Evolutionary conservation across 2,113 vertebrate genomes (phyloP).

Genomic region (Myiagra hebetior): DNA sequence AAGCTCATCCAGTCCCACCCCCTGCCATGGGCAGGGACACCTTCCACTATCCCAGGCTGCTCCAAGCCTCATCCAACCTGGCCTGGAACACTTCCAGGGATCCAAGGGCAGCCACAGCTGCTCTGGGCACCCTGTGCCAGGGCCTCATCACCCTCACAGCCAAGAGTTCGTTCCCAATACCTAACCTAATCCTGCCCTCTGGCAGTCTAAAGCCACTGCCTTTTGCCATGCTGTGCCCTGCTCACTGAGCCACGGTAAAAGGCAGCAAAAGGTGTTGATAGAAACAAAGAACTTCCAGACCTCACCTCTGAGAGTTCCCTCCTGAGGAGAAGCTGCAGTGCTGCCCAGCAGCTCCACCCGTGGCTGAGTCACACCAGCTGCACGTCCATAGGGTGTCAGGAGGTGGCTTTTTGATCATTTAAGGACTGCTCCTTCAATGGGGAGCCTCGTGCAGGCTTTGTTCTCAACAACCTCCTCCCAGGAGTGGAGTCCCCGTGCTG

Average conservation of each 20-base stretch:
- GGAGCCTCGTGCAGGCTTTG: not conserved
- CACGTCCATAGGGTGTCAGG: not conserved
- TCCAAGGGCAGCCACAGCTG: not conserved
- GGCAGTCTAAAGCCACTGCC: not conserved
- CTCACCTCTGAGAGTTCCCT: not conserved
- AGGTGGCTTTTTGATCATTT: not conserved
- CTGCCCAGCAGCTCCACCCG: not conserved
- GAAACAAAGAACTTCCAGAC: not conserved
- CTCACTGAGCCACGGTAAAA: not conserved
- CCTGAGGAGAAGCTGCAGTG: not conserved
- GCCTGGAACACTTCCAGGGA: not conserved
- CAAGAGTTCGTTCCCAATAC: not conserved
- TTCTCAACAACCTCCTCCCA: not conserved
- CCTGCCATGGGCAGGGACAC: not conserved
- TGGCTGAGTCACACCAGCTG: not conserved
- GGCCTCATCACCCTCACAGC: accelerated
- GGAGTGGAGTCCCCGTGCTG: accelerated
- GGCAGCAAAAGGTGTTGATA: not conserved
- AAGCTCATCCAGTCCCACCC: not conserved
- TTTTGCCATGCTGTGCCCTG: not conserved
- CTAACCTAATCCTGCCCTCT: not conserved
- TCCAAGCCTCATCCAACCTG: accelerated
- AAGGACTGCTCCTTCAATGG: not conserved
- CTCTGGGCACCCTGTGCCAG: not conserved
- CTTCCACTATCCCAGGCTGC: accelerated